Evolutionary conservation across 2,113 vertebrate species (phyloP).

Genomic region (Rhabdomys dilectus): DNA sequence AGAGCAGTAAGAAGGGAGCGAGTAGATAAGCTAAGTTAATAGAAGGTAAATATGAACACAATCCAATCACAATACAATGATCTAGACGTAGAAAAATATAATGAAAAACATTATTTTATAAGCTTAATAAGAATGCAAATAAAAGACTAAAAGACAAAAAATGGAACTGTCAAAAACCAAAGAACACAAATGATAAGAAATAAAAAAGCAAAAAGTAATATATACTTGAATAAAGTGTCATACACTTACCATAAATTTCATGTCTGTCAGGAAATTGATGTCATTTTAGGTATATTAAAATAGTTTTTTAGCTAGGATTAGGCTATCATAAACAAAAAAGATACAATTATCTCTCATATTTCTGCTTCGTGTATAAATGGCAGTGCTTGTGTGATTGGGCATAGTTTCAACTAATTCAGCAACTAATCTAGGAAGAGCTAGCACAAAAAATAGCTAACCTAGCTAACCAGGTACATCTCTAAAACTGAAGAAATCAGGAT

Average conservation of each 20-base stretch:
- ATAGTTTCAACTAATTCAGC: slow-evolving; percentile 52
- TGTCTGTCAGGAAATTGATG: slow-evolving; percentile 38
- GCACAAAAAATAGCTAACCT: neutral
- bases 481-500: neutral
- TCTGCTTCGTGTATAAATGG: slow-evolving; percentile 6
- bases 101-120: neutral
- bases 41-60: neutral
- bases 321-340: slow-evolving; percentile 36
- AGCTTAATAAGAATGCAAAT: neutral
- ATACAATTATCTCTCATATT: slow-evolving; percentile 32
- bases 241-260: slow-evolving; percentile 31
- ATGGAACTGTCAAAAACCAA: neutral
- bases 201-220: slow-evolving; percentile 25
- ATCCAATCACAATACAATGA: neutral
- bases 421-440: slow-evolving; percentile 19
- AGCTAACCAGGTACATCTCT: neutral
- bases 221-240: slow-evolving; percentile 26
- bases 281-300: slow-evolving; percentile 28
- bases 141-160: neutral
- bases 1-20: neutral
- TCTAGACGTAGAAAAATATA: neutral
- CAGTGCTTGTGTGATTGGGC: neutral
- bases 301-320: neutral
- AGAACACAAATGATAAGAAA: neutral
- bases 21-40: neutral